Evolutionary conservation across 2,888 invertebrate genomes (phyloP).

Genomic region (Folsomia candida): DNA sequence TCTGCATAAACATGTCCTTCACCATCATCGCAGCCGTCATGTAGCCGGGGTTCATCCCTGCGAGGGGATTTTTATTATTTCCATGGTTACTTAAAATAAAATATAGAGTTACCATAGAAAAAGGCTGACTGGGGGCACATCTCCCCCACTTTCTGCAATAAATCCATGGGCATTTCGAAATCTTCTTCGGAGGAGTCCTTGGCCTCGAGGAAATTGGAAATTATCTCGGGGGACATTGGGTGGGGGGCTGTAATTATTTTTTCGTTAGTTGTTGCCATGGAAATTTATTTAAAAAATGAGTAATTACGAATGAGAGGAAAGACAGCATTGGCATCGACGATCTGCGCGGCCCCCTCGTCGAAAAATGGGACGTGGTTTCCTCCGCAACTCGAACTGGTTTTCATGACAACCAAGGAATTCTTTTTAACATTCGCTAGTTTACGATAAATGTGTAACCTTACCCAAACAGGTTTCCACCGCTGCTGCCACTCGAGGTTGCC

Average conservation of each 20-base stretch:
- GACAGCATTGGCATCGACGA: not conserved
- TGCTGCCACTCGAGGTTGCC: too few relatives aligned
- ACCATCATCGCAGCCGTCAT: not conserved
- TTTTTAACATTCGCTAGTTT: too few relatives aligned
- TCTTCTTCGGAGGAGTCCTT: not conserved
- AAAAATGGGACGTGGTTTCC: not conserved
- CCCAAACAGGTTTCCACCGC: not conserved
- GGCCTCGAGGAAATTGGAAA: not conserved
- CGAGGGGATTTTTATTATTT: not conserved
- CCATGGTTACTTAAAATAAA: too few relatives aligned
- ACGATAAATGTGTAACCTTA: too few relatives aligned
- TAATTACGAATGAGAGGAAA: too few relatives aligned
- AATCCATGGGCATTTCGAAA: not conserved
- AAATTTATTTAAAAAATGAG: too few relatives aligned
- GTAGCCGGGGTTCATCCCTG: conserved; percentile 5
- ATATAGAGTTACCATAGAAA: conserved; percentile 21
- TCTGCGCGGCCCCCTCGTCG: not conserved
- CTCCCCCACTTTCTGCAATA: not conserved
- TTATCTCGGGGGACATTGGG: not conserved
- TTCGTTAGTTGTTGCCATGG: too few relatives aligned
- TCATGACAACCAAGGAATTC: too few relatives aligned
- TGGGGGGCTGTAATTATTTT: not conserved
- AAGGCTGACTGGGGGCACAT: conserved; percentile 34
- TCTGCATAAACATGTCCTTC: conserved; percentile 8
- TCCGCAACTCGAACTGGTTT: too few relatives aligned